Conservation (phyloP, 2,888 invertebrate genomes). For the Xylocampa areola region DNA sequence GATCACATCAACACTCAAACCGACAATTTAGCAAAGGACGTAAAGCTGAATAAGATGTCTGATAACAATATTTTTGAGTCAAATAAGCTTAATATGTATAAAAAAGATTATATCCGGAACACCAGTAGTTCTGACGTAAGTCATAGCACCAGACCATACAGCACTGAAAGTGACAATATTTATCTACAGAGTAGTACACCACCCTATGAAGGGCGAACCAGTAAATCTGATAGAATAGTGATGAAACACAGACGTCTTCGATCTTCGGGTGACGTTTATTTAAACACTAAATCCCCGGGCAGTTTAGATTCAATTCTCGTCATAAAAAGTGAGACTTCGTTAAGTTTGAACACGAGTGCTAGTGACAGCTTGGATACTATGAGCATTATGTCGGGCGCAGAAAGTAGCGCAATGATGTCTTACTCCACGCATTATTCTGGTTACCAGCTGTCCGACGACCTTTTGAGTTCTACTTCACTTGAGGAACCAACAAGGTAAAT, state of each 20-base stretch:
- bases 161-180: conserved; percentile 25
- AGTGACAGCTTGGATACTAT: conserved; percentile 48
- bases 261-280: not conserved
- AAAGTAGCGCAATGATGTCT: conserved; percentile 53
- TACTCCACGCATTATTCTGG: conserved; percentile 53
- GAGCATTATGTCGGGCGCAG: conserved; percentile 60
- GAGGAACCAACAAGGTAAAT: conserved; percentile 45
- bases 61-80: not conserved
- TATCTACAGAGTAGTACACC: conserved; percentile 10
- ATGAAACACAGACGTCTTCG: conserved; percentile 1
- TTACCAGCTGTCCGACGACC: conserved; percentile 35
- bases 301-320: conserved; percentile 63
- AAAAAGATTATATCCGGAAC: not conserved
- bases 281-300: conserved; percentile 24
- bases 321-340: conserved; percentile 64
- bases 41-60: not conserved
- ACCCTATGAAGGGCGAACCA: conserved; percentile 13
- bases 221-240: conserved; percentile 13
- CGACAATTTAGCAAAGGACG: not conserved
- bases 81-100: not conserved
- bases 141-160: conserved; percentile 2
- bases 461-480: conserved; percentile 13
- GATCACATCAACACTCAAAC: not conserved
- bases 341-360: conserved; percentile 57
- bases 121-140: conserved; percentile 6